phyloP scores from a whole-genome alignment of 2,888 invertebrate species.

The Acanthosoma haemorrhoidale region DNA sequence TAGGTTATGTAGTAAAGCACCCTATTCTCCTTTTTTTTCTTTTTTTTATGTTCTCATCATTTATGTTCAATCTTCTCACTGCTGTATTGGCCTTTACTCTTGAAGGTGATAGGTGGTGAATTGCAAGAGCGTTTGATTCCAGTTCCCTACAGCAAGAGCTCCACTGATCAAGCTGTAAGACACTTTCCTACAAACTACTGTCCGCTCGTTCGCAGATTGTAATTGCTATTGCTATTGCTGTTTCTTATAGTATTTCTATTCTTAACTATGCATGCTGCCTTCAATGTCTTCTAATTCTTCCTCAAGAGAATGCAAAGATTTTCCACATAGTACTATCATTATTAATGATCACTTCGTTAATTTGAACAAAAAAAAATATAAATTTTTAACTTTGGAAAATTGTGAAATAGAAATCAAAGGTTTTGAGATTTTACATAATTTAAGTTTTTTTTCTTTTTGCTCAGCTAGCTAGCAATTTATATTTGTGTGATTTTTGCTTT shows the following conservation, averaged over 20 bases:
- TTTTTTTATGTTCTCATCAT: slow-evolving; percentile 26
- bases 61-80: slow-evolving; percentile 39
- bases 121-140: slow-evolving; percentile 99
- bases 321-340: background rate
- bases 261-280: slow-evolving; percentile 36
- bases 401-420: background rate
- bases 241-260: slow-evolving; percentile 38
- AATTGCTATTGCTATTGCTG: slow-evolving; percentile 42
- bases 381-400: slow-evolving; percentile 2
- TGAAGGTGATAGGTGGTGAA: slow-evolving; percentile 99
- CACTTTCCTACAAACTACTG: slow-evolving; percentile 49
- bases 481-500: slow-evolving; percentile 7
- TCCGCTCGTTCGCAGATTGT: slow-evolving; percentile 43
- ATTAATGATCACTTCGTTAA: slow-evolving; percentile 3
- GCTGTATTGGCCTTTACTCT: slow-evolving; percentile 76
- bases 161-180: slow-evolving; percentile 99
- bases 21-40: slow-evolving; percentile 32
- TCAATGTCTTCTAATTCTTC: slow-evolving; percentile 28
- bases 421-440: background rate
- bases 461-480: slow-evolving; percentile 2
- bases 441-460: background rate
- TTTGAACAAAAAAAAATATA: background rate
- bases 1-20: slow-evolving; percentile 35
- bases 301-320: slow-evolving; percentile 20
- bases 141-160: slow-evolving; percentile 99